phyloP scores from a whole-genome alignment of 1,140 invertebrate species.

The Drosophila grimshawi region DNA sequence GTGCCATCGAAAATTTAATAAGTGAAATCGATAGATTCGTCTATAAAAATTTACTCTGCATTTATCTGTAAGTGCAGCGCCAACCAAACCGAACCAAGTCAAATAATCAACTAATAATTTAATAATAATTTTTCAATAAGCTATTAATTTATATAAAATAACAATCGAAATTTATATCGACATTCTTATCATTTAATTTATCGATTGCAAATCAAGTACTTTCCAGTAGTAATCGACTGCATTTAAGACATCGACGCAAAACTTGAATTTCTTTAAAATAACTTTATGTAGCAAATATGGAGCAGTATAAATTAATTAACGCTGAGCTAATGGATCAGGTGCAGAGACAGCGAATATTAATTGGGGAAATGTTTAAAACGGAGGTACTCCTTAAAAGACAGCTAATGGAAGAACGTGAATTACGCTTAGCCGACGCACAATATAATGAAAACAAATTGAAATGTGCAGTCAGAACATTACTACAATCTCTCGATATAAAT shows the following conservation, averaged over 20 bases:
- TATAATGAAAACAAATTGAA: slow-evolving; percentile 35
- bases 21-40: too few relatives aligned
- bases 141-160: too few relatives aligned
- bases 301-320: slow-evolving; percentile 60
- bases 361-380: slow-evolving; percentile 26
- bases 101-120: too few relatives aligned
- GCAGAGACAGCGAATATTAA: slow-evolving; percentile 48
- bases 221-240: slow-evolving; percentile 5
- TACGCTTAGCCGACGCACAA: slow-evolving; percentile 15
- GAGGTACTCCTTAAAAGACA: slow-evolving; percentile 30
- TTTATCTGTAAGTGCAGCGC: too few relatives aligned
- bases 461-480: slow-evolving; percentile 16
- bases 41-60: too few relatives aligned
- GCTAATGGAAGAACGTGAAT: slow-evolving; percentile 46
- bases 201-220: not conserved
- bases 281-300: slow-evolving; percentile 16
- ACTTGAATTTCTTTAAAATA: slow-evolving; percentile 35
- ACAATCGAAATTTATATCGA: too few relatives aligned
- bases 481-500: slow-evolving; percentile 15
- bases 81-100: too few relatives aligned
- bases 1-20: too few relatives aligned
- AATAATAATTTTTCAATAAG: too few relatives aligned
- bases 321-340: slow-evolving; percentile 53
- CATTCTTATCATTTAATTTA: too few relatives aligned
- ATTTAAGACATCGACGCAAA: slow-evolving; percentile 33